Percentiles rank a stretch among this genome's conserved stretches.
Conservation (phyloP, 2,113 vertebrate genomes). For the Mus pahari region DNA sequence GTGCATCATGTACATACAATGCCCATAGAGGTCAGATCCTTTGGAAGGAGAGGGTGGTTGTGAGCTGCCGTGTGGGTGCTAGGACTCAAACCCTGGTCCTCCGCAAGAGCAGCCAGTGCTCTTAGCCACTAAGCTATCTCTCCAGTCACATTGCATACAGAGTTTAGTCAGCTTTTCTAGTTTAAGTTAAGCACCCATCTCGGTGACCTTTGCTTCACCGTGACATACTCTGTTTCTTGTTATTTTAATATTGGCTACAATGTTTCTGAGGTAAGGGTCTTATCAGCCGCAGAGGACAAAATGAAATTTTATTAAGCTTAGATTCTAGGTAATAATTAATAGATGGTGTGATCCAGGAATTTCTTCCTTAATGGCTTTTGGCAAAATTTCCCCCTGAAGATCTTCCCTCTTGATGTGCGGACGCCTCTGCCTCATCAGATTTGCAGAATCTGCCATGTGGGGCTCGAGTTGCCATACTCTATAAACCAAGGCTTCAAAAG, state of each 20-base stretch:
- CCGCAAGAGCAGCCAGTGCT: background rate
- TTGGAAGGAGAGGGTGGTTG: background rate
- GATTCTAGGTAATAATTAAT: background rate
- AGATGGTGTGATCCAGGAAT: background rate
- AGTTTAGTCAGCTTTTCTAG: background rate
- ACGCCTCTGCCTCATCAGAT: background rate
- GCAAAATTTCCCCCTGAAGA: background rate
- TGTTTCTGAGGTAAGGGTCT: background rate
- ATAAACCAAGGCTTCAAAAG: background rate
- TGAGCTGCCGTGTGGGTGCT: background rate
- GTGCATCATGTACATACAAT: background rate
- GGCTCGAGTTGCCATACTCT: background rate
- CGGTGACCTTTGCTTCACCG: background rate
- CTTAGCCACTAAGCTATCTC: background rate
- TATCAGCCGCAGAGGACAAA: background rate
- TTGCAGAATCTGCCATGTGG: background rate
- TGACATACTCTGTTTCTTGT: background rate
- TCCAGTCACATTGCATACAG: background rate
- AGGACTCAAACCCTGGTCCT: background rate
- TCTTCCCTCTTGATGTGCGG: background rate
- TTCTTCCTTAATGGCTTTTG: background rate
- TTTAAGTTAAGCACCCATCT: background rate
- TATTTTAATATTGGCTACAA: background rate
- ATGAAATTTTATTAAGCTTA: background rate
- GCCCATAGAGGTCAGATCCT: background rate